Evolutionary conservation across 2,113 vertebrate species (phyloP), one percentile per base, ranked within the genome.

Genomic region (Aleadryas rufinucha): DNA sequence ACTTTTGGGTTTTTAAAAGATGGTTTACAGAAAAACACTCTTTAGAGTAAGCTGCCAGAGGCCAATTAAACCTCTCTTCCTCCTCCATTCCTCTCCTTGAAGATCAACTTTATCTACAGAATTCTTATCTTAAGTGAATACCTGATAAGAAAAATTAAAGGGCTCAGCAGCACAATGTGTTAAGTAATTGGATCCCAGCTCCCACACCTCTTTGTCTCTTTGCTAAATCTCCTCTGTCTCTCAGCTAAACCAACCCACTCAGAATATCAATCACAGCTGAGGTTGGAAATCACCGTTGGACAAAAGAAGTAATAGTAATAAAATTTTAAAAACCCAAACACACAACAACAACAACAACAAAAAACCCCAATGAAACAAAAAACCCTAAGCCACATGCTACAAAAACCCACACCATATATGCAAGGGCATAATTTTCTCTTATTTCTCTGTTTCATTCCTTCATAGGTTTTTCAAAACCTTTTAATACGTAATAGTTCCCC

Each of bases 101-200:
- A 94, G 86, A 88, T 44, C 61, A 90, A 75, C 50, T 91, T 97
- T 97, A 97, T 95, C 95, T 96, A 76, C 33, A 89, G 65, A 93
- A 82, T 89, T 93, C 75, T 94, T 97, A 97, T 93, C 83, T 94
- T 64, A 94, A 97, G 75, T 97, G 96, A 96, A 72, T 82, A 95
- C 76, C 84, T 95, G 96, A 94, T 96, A 97, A 97, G 89, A 91
- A 96, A 92, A 97, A 97, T 95, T 97, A 96, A 97, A 95, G 78
- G 37, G 75, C 83, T 93, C 81, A 63, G 85, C 65, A 90, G 57
- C 61, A 93, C 39, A 85, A 82, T 21, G 41, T 71, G 57, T 92
- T 90, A 96, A 82, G 89, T 93, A 96, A 95, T 33, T 88, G 90
- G 45, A 92, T 39, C 42, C 39, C 49, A 82, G 75, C 72, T 92